These are phyloP conservation scores for Drosophila pallidifrons DNA, from an alignment of 1,140 invertebrate species.

Conservation along the genomic window DNA sequence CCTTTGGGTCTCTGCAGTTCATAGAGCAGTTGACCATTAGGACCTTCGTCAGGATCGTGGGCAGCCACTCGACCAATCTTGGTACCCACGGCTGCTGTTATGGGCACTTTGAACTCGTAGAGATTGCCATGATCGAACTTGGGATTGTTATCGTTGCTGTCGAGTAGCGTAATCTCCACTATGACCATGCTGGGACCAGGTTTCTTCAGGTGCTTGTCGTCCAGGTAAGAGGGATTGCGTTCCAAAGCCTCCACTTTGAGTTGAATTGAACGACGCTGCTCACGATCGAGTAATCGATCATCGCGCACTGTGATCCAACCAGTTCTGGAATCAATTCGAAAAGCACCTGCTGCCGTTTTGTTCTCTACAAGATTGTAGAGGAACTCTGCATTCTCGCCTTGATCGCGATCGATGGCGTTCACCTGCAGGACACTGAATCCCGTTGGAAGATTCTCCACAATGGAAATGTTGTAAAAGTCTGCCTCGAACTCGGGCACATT, in stretches of 20 bases:
- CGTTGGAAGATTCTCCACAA: conserved; percentile 95
- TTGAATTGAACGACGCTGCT: conserved; percentile 88
- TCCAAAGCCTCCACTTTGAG: conserved; percentile 92
- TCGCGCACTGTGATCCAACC: conserved; percentile 95
- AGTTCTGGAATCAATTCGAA: conserved; percentile 90
- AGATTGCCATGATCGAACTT: conserved; percentile 92
- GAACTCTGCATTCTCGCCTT: conserved; percentile 94
- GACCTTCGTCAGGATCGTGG: conserved; percentile 92
- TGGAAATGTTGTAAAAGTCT: conserved; percentile 95
- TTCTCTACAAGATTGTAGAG: conserved; percentile 88
- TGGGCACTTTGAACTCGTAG: conserved; percentile 90
- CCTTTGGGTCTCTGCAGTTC: conserved; percentile 89
- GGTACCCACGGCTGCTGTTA: conserved; percentile 88
- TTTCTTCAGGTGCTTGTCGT: conserved; percentile 68
- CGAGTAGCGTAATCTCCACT: conserved; percentile 92
- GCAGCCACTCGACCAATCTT: conserved; percentile 91
- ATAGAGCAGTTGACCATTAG: conserved; percentile 92
- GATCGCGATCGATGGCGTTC: conserved; percentile 91
- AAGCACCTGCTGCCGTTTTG: conserved; percentile 90
- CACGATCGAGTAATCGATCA: conserved; percentile 91
- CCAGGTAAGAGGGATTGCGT: conserved; percentile 78
- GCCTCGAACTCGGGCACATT: conserved; percentile 94
- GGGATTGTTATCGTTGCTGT: conserved; percentile 95
- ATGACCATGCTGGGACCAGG: conserved; percentile 87
- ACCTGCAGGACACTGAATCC: conserved; percentile 94